Percentiles rank a stretch among this genome's conserved stretches.
Conservation (phyloP, 2,113 vertebrate genomes). For the Silurus asotus region DNA sequence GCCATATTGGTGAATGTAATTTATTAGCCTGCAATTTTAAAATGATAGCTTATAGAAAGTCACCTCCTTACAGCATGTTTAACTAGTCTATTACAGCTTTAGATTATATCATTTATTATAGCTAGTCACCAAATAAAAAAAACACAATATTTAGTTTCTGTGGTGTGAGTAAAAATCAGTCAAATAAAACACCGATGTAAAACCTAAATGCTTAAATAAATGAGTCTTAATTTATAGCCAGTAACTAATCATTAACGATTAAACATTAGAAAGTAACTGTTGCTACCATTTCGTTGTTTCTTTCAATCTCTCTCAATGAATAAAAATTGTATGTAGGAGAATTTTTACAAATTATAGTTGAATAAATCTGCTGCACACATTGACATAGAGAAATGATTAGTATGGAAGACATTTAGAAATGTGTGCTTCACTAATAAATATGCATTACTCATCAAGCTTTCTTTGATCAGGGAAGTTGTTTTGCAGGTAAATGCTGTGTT, state of each 20-base stretch:
- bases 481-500: constrained; percentile 36
- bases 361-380: not conserved
- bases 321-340: not conserved
- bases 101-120: too few species aligned
- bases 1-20: too few species aligned
- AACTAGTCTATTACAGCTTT: too few species aligned
- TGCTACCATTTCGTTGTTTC: not conserved
- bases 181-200: not conserved
- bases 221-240: not conserved
- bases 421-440: constrained; percentile 24
- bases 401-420: not conserved
- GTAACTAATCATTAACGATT: not conserved
- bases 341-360: not conserved
- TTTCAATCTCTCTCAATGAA: not conserved
- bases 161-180: not conserved
- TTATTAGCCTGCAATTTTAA: too few species aligned
- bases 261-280: not conserved
- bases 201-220: not conserved
- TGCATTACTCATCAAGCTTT: constrained; percentile 16
- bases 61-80: too few species aligned
- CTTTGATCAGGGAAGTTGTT: constrained; percentile 13
- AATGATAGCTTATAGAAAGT: too few species aligned
- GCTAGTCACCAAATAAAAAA: not conserved
- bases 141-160: not conserved
- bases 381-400: not conserved